Conservation (phyloP, 2,797 vertebrate genomes). For the Poecilia velifera region DNA sequence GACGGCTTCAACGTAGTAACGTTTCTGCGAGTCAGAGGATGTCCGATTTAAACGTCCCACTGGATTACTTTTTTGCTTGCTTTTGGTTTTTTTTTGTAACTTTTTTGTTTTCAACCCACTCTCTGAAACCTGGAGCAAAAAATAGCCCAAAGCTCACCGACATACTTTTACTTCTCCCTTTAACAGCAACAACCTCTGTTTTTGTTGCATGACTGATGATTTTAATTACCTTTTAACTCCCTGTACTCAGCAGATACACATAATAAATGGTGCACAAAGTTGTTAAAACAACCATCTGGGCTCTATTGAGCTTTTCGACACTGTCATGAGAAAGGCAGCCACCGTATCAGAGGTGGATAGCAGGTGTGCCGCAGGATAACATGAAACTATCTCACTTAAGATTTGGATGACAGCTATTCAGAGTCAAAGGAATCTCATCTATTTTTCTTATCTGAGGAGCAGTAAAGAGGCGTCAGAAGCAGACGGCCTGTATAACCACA, state of each 20-base stretch:
- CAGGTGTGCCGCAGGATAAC: slow-evolving; percentile 63
- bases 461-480: slow-evolving; percentile 39
- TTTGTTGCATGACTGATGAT: slow-evolving; percentile 79
- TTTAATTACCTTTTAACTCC: slow-evolving; percentile 82
- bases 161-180: slow-evolving; percentile 30
- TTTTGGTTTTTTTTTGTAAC: slow-evolving; percentile 5
- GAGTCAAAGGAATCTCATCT: slow-evolving; percentile 64
- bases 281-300: slow-evolving; percentile 73
- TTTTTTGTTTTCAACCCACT: slow-evolving; percentile 6
- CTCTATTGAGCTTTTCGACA: slow-evolving; percentile 58
- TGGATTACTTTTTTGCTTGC: slow-evolving; percentile 25
- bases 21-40: slow-evolving; percentile 41
- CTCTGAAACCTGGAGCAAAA: slow-evolving; percentile 21
- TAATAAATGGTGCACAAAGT: slow-evolving; percentile 75
- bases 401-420: slow-evolving; percentile 74
- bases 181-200: slow-evolving; percentile 43
- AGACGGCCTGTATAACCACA: slow-evolving; percentile 25
- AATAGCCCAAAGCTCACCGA: slow-evolving; percentile 30
- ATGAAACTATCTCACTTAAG: slow-evolving; percentile 69
- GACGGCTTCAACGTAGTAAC: slow-evolving; percentile 43
- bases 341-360: slow-evolving; percentile 57
- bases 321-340: slow-evolving; percentile 66
- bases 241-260: slow-evolving; percentile 77
- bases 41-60: slow-evolving; percentile 36
- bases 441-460: slow-evolving; percentile 56